Evolutionary conservation across 1,140 invertebrate genomes (phyloP).

Genomic region (Ectropis grisescens): DNA sequence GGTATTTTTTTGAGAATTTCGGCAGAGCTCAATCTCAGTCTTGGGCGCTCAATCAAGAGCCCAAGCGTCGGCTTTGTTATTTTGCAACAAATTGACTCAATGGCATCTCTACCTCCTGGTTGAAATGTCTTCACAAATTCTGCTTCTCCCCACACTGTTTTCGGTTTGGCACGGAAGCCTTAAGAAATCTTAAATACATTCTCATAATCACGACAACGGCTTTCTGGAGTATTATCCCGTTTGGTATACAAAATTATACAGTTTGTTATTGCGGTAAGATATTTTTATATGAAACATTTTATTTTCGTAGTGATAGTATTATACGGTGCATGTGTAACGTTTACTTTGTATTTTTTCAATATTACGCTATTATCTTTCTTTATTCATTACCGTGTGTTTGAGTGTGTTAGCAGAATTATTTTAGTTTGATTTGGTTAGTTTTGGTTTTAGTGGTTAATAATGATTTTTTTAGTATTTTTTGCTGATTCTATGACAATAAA

Average conservation of each 20-base stretch:
- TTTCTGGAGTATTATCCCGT: constrained; percentile 57
- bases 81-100: too few relatives aligned
- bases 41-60: too few relatives aligned
- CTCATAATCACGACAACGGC: constrained; percentile 27
- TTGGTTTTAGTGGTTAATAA: constrained; percentile 62
- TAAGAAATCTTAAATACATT: too few relatives aligned
- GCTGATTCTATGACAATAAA: constrained; percentile 65
- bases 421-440: constrained; percentile 64
- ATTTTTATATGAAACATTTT: constrained; percentile 63
- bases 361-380: constrained; percentile 60
- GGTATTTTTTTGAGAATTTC: constrained; percentile 50
- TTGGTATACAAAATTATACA: constrained; percentile 61
- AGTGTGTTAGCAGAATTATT: constrained; percentile 68
- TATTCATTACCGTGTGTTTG: constrained; percentile 62
- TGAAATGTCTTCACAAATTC: too few relatives aligned
- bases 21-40: not conserved
- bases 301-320: constrained; percentile 62
- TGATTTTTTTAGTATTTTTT: constrained; percentile 50
- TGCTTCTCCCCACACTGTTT: too few relatives aligned
- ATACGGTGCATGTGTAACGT: constrained; percentile 67
- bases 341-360: constrained; percentile 62
- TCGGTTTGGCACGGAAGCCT: too few relatives aligned
- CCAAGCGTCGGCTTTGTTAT: too few relatives aligned
- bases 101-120: too few relatives aligned
- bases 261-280: constrained; percentile 66